phyloP scores from a whole-genome alignment of 2,888 invertebrate genomes.

The Polia nebulosa region DNA sequence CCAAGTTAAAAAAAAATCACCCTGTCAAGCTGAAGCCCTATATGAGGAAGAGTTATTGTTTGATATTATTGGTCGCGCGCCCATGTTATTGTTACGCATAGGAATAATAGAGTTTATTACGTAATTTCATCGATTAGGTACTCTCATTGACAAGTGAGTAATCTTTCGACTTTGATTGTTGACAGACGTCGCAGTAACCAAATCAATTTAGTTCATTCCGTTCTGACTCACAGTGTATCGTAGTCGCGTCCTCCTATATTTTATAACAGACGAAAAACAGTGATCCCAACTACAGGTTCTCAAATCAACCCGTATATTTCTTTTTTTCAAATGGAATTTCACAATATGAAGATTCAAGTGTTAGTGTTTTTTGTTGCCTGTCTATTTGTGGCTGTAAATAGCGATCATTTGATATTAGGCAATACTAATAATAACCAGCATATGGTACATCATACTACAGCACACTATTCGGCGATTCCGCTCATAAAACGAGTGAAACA shows the following conservation, averaged over 20 bases:
- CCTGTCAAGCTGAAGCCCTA: background rate
- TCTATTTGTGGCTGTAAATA: constrained; percentile 54
- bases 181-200: constrained; percentile 18
- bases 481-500: constrained; percentile 74
- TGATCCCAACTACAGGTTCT: background rate
- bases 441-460: constrained; percentile 70
- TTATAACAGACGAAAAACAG: background rate
- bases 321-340: constrained; percentile 10
- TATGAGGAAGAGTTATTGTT: background rate
- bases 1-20: background rate
- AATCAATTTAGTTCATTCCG: constrained; percentile 34
- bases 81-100: background rate
- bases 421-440: constrained; percentile 68
- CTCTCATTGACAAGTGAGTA: background rate
- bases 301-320: background rate
- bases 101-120: background rate
- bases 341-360: constrained; percentile 66
- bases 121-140: constrained; percentile 5
- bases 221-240: constrained; percentile 15
- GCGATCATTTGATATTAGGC: constrained; percentile 75
- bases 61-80: background rate
- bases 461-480: constrained; percentile 71
- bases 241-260: constrained; percentile 29
- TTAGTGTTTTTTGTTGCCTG: constrained; percentile 56
- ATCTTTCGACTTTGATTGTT: constrained; percentile 16